Conservation (phyloP, 2,888 invertebrate genomes). For the Cryptops parisi region DNA sequence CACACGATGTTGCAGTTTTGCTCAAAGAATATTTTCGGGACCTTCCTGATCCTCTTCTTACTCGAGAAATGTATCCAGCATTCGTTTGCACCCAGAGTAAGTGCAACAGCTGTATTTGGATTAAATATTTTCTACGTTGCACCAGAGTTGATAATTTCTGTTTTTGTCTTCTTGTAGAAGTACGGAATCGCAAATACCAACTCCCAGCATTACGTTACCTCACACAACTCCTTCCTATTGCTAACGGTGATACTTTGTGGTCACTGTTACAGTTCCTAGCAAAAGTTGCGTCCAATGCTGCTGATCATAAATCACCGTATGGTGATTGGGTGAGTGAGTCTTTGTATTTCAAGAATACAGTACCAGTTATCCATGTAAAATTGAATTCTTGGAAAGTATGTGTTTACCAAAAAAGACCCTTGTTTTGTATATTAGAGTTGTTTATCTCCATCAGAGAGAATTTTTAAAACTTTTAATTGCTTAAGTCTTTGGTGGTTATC, state of each 20-base stretch:
- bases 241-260: constrained; percentile 64
- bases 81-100: constrained; percentile 85
- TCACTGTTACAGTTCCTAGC: constrained; percentile 67
- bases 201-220: constrained; percentile 69
- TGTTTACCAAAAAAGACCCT: too few relatives aligned
- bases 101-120: too few relatives aligned
- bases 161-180: constrained; percentile 45
- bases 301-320: constrained; percentile 44
- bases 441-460: too few relatives aligned
- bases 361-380: too few relatives aligned
- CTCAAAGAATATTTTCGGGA: constrained; percentile 88
- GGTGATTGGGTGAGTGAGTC: constrained; percentile 29
- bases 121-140: too few relatives aligned
- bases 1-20: constrained; percentile 84
- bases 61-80: constrained; percentile 72
- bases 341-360: too few relatives aligned
- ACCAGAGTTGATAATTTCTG: too few relatives aligned
- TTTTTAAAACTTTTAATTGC: too few relatives aligned
- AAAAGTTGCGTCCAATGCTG: constrained; percentile 55
- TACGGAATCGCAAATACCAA: constrained; percentile 65
- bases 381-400: too few relatives aligned
- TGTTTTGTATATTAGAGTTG: too few relatives aligned
- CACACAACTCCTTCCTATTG: constrained; percentile 66
- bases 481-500: too few relatives aligned
- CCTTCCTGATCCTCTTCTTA: constrained; percentile 79